A percentile compares a stretch with the other conserved stretches of the same genome.
Conservation (phyloP, 2,797 vertebrate species). For the Brachyalestes nurse region DNA sequence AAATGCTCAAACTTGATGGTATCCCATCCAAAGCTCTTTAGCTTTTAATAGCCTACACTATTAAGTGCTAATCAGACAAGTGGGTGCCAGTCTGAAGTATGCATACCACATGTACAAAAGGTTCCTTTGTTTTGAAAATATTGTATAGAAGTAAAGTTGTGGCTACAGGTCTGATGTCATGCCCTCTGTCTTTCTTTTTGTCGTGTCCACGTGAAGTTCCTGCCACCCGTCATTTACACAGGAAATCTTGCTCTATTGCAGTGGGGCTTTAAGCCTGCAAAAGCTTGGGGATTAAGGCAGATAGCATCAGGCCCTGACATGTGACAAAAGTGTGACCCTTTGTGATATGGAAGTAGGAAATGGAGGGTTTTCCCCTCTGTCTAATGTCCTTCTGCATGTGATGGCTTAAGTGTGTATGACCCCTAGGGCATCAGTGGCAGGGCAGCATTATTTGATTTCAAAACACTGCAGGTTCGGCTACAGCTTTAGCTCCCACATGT, state of each 20-base stretch:
- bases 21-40: not conserved
- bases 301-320: constrained; percentile 43
- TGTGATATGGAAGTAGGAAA: constrained; percentile 22
- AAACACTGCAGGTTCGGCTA: not conserved
- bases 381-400: not conserved
- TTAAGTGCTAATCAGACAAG: not conserved
- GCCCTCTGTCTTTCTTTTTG: not conserved
- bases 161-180: not conserved
- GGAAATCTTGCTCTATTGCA: constrained; percentile 26
- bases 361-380: not conserved
- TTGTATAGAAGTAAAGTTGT: not conserved
- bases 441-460: not conserved
- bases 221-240: constrained; percentile 5
- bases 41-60: not conserved
- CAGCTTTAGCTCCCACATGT: not conserved
- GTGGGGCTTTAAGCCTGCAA: constrained; percentile 38
- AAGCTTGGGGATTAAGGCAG: constrained; percentile 37
- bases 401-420: constrained; percentile 8
- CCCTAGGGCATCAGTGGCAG: not conserved
- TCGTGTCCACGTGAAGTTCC: constrained; percentile 16
- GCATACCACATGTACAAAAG: not conserved
- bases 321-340: constrained; percentile 30
- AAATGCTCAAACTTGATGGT: not conserved
- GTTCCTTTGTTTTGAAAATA: not conserved
- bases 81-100: not conserved